Conservation (phyloP, 2,113 vertebrate species). For the Neotoma lepida region DNA sequence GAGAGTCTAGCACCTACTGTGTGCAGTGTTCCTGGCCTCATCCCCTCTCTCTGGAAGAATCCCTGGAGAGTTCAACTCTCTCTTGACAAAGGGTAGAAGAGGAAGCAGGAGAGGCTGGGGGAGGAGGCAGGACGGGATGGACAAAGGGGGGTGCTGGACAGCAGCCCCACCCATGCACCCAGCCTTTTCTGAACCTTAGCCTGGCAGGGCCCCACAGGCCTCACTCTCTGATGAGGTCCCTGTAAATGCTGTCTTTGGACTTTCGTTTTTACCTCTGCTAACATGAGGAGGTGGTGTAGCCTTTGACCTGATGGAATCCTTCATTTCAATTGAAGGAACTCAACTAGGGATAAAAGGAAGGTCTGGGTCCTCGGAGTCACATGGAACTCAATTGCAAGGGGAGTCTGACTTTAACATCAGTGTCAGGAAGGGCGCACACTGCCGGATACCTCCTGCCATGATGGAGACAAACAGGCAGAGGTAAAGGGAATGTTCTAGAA, state of each 20-base stretch:
- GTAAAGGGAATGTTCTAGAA: neutral
- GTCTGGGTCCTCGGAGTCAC: neutral
- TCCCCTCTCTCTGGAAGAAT: fast-evolving
- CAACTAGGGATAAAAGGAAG: neutral
- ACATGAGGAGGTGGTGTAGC: fast-evolving
- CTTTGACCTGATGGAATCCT: neutral
- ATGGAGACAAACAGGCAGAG: neutral
- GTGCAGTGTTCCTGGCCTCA: neutral
- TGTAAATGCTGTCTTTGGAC: neutral
- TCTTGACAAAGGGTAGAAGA: neutral
- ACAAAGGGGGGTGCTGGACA: neutral
- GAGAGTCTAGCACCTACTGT: neutral
- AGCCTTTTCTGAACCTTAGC: neutral
- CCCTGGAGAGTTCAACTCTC: neutral
- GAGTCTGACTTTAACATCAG: no score
- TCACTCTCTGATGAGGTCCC: neutral
- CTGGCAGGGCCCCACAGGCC: neutral
- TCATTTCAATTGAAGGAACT: neutral
- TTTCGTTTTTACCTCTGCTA: neutral
- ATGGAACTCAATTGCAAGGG: neutral
- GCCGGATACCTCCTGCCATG: neutral
- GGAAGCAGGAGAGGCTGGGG: neutral
- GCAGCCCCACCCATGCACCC: neutral
- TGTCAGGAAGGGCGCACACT: neutral
- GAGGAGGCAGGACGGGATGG: neutral